Evolutionary conservation across 2,113 vertebrate genomes (phyloP), one percentile per base, ranked within the genome.

Genomic region (Oxygymnocypris stewartii): DNA sequence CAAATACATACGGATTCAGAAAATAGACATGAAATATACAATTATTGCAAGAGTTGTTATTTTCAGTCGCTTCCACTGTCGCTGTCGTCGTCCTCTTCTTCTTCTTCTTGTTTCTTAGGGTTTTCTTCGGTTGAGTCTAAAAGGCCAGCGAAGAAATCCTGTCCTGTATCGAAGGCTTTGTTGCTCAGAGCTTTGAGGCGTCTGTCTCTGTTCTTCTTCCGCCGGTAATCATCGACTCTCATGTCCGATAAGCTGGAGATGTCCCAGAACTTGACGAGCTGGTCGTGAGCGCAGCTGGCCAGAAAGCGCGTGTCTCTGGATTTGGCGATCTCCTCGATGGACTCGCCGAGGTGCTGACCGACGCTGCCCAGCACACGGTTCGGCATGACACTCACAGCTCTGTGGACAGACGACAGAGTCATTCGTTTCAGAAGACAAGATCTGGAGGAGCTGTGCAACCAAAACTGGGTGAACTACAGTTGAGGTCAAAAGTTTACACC

Each of bases 181-280:
- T 93, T 93, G 88, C 95, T 97, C 31, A 99, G 94, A 0, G 97
- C 94, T 73, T 93, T 95, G 82, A 99, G 94, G 0, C 93, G 92
- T 0, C 94, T 94, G 6, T 95, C 95, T 49, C 95, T 97, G 91
- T 97, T 98, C 94, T 97, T 97, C 57, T 96, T 95, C 87, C 93
- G 95, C 16, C 96, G 94, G 89, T 99, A 98, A 78, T 97, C 97
- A 0, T 94, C 93, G n/a, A 99, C 96, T 0, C 93, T 93, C 8
- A 95, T 84, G 0, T 89, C 79, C 0, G 87, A 88, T 7, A 98
- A 92, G 1, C 90, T 79, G 0, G 96, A 94, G 86, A 97, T 92
- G 88, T 98, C 95, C 98, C 98, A 99, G 90, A 99, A 99, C 91
- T 99, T 99, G 88, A 99, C 92, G 57, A 95, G 96, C 92, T 97